These are phyloP conservation scores for Conus betulinus DNA, from an alignment of 1,140 invertebrate species.

Conservation along the genomic window DNA sequence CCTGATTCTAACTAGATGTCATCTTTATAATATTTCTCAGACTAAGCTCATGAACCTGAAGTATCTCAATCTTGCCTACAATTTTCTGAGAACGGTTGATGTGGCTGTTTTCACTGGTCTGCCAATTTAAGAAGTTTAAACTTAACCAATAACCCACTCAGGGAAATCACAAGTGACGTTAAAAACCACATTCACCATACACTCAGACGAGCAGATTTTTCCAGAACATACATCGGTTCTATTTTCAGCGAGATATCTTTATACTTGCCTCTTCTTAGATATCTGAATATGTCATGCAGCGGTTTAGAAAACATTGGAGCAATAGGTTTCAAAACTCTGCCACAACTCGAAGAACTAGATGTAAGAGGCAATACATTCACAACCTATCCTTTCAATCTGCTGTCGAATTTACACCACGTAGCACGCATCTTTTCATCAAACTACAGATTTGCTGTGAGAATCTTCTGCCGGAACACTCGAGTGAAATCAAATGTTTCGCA, in stretches of 20 bases:
- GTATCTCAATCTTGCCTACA: too few relatives aligned
- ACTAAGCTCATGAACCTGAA: too few relatives aligned
- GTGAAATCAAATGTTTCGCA: conserved; percentile 49
- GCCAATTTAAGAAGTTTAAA: too few relatives aligned
- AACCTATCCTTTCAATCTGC: background rate
- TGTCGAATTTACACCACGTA: conserved; percentile 23
- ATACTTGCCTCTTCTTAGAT: background rate
- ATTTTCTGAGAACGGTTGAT: too few relatives aligned
- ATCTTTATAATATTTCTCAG: too few relatives aligned
- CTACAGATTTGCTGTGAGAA: conserved; percentile 1
- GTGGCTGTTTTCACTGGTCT: too few relatives aligned
- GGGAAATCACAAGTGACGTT: background rate
- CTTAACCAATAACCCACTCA: too few relatives aligned
- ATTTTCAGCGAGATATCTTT: background rate
- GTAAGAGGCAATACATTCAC: background rate
- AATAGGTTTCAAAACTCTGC: background rate
- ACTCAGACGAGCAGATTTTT: background rate
- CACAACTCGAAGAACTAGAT: background rate
- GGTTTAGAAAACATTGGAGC: background rate
- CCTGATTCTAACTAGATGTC: too few relatives aligned
- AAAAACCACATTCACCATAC: background rate
- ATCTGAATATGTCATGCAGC: background rate
- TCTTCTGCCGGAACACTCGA: conserved; percentile 56
- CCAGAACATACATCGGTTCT: background rate
- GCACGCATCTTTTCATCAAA: conserved; percentile 40